Conservation (phyloP, 2,888 invertebrate species). For the Stenotaenia linearis region DNA sequence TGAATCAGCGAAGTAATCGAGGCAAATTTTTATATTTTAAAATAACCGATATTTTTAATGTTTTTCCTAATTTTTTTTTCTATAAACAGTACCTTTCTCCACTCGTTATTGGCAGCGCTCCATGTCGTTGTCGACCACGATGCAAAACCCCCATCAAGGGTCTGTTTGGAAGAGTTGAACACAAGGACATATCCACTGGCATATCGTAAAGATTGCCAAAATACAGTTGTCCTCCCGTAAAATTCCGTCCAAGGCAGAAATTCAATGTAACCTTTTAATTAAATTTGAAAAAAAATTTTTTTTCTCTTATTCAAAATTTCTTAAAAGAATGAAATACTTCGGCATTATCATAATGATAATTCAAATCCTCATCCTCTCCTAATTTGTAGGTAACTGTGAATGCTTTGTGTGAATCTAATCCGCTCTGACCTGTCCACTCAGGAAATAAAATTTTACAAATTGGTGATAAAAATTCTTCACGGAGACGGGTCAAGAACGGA, state of each 20-base stretch:
- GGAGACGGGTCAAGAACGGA: slow-evolving; percentile 44
- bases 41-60: not conserved
- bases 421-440: slow-evolving; percentile 43
- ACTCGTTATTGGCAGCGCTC: slow-evolving; percentile 45
- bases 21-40: too few relatives aligned
- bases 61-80: not conserved
- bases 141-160: slow-evolving; percentile 46
- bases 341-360: slow-evolving; percentile 50
- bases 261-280: slow-evolving; percentile 46
- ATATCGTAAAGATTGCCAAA: slow-evolving; percentile 45
- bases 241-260: slow-evolving; percentile 46
- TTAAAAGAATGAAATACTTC: slow-evolving; percentile 42
- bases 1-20: not conserved
- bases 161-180: slow-evolving; percentile 40
- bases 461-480: slow-evolving; percentile 45
- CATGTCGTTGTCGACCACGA: slow-evolving; percentile 49
- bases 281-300: not conserved
- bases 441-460: slow-evolving; percentile 45
- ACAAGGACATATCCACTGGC: slow-evolving; percentile 12
- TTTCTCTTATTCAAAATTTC: not conserved
- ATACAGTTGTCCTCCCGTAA: slow-evolving; percentile 46
- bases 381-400: slow-evolving; percentile 48
- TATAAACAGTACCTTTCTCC: slow-evolving; percentile 43
- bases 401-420: slow-evolving; percentile 49
- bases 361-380: slow-evolving; percentile 46